Base-by-base conservation (phyloP, 1,140 invertebrate species). In the Calliphora vicina region DNA sequence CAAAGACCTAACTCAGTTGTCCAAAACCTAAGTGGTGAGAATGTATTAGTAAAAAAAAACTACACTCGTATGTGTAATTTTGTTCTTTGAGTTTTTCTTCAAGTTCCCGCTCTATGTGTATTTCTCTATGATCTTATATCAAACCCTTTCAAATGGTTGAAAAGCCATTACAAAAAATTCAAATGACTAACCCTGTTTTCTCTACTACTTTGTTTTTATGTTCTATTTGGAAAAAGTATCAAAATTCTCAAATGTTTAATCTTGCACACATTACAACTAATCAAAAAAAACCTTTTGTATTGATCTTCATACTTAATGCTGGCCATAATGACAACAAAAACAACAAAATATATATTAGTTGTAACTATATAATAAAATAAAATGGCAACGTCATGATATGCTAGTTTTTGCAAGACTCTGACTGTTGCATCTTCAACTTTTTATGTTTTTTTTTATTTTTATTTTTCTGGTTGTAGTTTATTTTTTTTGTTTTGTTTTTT, bases 321-420 rank as follows among this genome's bases (percentile, higher is more conserved):
- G 10, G 4, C 35, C 6, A n/a, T n/a, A n/a, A n/a, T n/a, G n/a
- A 35, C 5, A 35, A 35, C 35, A 2, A 5, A 0, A 17, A 50
- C 45, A 50, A 50, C 12, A 50, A 50, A 50, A 4, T 17, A 50
- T 50, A n/a, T 2, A 50, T 50, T 17, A 13, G 45, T 50, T 50
- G 45, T n/a, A 35, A 50, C 45, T 17, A 50, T 50, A 50, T 17
- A 74, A 74, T 74, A 74, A 74, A 74, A 74, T 74, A 74, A 74
- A 74, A 74, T 74, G 72, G 27, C 72, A 74, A 74, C 72, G 29
- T 74, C 72, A 74, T 74, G 72, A 74, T 74, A 74, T 74, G 72
- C 72, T 74, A 35, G 35, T 35, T 35, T 35, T 35, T 1, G 6
- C 5, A 0, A 1, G 6, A 8, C 0, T 35, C 6, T 35, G 17